Percentiles rank a stretch among this genome's conserved stretches.
Evolutionary conservation across 30 jellyfish, hydroid and myxozoan genomes (phyloP).

Genomic region (Clytia hemisphaerica): DNA sequence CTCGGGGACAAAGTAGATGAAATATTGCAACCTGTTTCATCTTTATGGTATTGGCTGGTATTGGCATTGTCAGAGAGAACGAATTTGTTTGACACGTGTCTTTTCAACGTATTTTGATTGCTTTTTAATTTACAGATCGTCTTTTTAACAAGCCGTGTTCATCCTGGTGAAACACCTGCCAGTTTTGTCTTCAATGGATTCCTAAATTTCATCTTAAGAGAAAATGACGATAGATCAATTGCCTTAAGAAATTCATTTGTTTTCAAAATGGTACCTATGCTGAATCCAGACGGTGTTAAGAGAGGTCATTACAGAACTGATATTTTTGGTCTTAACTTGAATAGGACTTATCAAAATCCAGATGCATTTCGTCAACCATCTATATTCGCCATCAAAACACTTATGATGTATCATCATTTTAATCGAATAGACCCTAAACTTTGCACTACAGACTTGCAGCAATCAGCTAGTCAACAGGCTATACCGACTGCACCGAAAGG

Average conservation of each 20-base stretch:
- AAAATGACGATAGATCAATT: constrained; percentile 58
- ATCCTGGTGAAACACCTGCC: constrained; percentile 95
- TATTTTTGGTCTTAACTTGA: constrained; percentile 78
- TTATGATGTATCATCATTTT: constrained; percentile 60
- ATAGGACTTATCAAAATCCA: constrained; percentile 72
- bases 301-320: constrained; percentile 89
- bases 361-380: constrained; percentile 79
- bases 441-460: too few species aligned
- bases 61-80: background rate
- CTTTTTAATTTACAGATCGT: constrained; percentile 37
- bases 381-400: constrained; percentile 59
- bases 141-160: constrained; percentile 87
- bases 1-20: background rate
- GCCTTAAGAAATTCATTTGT: constrained; percentile 55
- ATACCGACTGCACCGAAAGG: background rate
- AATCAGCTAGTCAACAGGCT: too few species aligned
- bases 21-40: background rate
- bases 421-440: too few species aligned
- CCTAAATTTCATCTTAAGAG: constrained; percentile 51
- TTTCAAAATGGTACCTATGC: constrained; percentile 81
- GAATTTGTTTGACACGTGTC: background rate
- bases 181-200: constrained; percentile 90
- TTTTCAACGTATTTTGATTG: background rate
- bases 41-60: background rate
- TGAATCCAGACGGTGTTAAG: constrained; percentile 92